These are phyloP conservation scores for Lampropteryx suffumata DNA, from an alignment of 2,888 invertebrate genomes.

Conservation along the genomic window DNA sequence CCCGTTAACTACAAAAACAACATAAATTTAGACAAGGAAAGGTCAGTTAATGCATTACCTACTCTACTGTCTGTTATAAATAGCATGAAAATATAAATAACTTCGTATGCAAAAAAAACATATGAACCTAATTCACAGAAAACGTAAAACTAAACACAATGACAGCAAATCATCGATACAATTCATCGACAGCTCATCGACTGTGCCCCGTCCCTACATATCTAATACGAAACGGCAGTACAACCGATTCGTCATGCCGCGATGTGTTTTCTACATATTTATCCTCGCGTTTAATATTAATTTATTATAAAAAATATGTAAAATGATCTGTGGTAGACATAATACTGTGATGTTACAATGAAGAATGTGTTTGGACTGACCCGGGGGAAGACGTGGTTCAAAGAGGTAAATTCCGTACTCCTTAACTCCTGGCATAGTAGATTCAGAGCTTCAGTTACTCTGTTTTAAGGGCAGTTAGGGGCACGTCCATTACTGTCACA, in stretches of 20 bases:
- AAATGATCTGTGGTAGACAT: constrained; percentile 2
- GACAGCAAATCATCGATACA: constrained; percentile 8
- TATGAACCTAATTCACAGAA: too few relatives aligned
- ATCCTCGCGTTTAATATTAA: constrained; percentile 1
- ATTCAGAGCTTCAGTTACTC: too few relatives aligned
- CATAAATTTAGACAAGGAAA: too few relatives aligned
- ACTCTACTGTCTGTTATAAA: too few relatives aligned
- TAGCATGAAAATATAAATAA: too few relatives aligned
- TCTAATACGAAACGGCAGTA: constrained; percentile 20
- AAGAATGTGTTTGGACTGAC: constrained; percentile 58
- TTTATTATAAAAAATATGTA: constrained; percentile 5
- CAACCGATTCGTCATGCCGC: constrained; percentile 10
- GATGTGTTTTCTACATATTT: constrained; percentile 11
- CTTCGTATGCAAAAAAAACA: too few relatives aligned
- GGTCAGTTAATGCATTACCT: too few relatives aligned
- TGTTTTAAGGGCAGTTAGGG: too few relatives aligned
- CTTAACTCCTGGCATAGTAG: too few relatives aligned
- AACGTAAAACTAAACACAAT: neutral
- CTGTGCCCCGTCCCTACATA: constrained; percentile 15
- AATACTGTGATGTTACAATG: neutral
- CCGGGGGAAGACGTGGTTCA: constrained; percentile 69
- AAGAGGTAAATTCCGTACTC: constrained; percentile 60
- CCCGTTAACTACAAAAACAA: too few relatives aligned
- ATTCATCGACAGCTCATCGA: constrained; percentile 10
- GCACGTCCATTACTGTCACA: too few relatives aligned